phyloP scores from a whole-genome alignment of 2,113 vertebrate species.

The Elephas maximus region DNA sequence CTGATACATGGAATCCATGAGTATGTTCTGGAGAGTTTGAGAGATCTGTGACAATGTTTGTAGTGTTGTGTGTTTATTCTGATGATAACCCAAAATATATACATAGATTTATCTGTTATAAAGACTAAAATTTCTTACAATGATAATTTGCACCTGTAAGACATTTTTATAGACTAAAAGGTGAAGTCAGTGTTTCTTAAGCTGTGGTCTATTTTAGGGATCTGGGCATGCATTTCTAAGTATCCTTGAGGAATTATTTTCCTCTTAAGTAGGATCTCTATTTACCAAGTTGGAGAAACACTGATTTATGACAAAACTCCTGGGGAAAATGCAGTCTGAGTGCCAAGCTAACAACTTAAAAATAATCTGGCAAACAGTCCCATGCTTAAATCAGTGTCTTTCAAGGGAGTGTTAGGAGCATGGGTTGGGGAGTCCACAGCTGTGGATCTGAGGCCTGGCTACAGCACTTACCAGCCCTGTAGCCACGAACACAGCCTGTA shows the following conservation, averaged over 20 bases:
- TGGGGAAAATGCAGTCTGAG: background rate
- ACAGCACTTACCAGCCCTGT: background rate
- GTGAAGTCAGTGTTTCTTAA: background rate
- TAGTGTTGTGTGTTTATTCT: background rate
- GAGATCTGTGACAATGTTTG: background rate
- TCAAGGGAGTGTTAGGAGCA: background rate
- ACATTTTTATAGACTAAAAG: background rate
- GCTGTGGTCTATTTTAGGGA: no score
- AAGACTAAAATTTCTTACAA: background rate
- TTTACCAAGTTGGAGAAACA: background rate
- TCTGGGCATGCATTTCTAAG: background rate
- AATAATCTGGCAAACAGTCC: background rate
- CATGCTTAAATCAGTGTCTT: background rate
- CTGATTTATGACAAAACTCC: background rate
- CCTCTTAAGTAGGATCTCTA: background rate
- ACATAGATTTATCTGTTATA: background rate
- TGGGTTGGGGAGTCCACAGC: background rate
- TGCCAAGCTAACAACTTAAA: background rate
- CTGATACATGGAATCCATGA: background rate
- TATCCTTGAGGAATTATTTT: background rate
- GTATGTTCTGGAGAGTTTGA: background rate
- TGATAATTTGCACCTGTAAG: background rate
- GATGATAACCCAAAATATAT: background rate
- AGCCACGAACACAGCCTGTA: no score
- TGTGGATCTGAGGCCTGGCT: background rate